Evolutionary conservation across 2,113 vertebrate species (phyloP), one percentile per base, ranked within the genome.

Genomic region (Todiramphus chloris): DNA sequence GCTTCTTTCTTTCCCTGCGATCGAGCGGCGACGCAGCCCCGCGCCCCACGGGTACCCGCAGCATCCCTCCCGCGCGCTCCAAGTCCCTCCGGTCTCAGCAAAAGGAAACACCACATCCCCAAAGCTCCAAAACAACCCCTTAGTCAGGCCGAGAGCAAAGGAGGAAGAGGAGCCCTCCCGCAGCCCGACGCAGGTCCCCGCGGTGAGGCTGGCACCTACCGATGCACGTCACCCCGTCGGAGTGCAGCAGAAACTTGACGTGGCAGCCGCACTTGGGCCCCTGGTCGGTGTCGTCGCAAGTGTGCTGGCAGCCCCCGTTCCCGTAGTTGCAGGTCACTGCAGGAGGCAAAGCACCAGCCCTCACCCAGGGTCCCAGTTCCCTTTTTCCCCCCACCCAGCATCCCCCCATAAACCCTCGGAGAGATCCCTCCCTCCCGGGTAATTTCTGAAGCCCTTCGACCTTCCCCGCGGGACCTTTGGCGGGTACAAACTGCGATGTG

Each of bases 241-340:
- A 98, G 94, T 99, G 99, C 83, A 99, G 98, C 92, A 99, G 97
- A 62, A 99, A 99, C 97, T 99, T 99, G 98, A 99, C 98, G 63
- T 99, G 99, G 96, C 99, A 99, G 84, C 98, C 99, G 2, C 99
- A 99, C 79, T 99, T 98, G 95, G 99, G 99, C 1, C 99, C 99
- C 81, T 99, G 99, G 77, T 99, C 99, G 0, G 98, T 99, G 97
- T 99, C 99, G 3, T 99, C 99, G 1, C 99, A 99, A 13, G 99
- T 99, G 97, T 99, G 99, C 96, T 99, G 99, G 97, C 99, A 99
- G 55, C 99, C 99, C 8, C 99, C 99, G 2, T 99, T 99, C 9
- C 99, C 99, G 2, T 99, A 99, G 98, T 99, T 99, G 98, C 99
- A 99, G 3, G 99, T 99, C 98, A 99, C 99, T 99, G 96, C 20